phyloP scores from a whole-genome alignment of 2,797 vertebrate genomes.

The Tinamus major region DNA sequence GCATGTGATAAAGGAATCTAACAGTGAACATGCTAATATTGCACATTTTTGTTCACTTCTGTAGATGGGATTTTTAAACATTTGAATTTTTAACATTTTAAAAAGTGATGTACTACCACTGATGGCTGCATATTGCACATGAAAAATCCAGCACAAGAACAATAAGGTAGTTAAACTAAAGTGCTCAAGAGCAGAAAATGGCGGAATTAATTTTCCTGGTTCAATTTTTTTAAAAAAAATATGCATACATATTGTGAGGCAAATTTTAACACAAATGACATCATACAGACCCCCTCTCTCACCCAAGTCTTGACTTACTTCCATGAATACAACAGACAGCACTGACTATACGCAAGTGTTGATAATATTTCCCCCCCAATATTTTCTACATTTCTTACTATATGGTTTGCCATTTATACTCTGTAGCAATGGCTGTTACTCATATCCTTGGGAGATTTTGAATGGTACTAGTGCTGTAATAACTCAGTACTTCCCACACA shows the following conservation, averaged over 20 bases:
- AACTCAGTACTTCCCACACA: neutral
- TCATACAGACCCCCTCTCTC: fast-evolving
- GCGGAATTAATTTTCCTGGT: neutral
- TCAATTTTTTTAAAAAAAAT: neutral
- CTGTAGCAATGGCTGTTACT: neutral
- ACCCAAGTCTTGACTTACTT: neutral
- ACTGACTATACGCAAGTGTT: neutral
- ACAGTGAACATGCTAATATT: too few relatives aligned
- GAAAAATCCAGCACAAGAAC: neutral
- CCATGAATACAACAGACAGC: neutral
- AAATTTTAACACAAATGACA: neutral
- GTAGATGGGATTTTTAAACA: too few relatives aligned
- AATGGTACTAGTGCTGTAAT: neutral
- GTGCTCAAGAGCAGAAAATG: neutral
- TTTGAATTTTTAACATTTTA: too few relatives aligned
- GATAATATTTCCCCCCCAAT: neutral
- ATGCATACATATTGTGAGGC: neutral
- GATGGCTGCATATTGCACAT: too few relatives aligned
- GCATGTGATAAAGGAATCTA: too few relatives aligned
- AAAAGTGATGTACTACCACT: too few relatives aligned
- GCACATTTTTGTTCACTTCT: too few relatives aligned
- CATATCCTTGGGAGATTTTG: neutral
- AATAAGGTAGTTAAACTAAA: neutral
- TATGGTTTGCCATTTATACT: neutral
- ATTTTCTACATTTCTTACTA: neutral